Evolutionary conservation across 2,113 vertebrate genomes (phyloP).

Genomic region (Alosa alosa): DNA sequence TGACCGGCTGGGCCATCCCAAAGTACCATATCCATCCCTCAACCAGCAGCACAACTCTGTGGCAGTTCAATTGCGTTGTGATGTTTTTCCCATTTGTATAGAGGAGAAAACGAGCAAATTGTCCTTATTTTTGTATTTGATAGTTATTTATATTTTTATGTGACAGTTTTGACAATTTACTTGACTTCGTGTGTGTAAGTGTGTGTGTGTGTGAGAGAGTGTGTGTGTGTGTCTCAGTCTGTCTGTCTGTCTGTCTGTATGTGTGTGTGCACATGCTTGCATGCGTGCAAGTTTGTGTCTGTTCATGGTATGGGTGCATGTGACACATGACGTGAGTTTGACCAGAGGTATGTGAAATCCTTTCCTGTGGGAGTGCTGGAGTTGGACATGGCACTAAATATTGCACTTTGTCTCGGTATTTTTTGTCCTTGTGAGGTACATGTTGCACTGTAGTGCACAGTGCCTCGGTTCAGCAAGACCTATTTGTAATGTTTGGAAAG

Average conservation of each 20-base stretch:
- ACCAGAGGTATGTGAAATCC: conserved; percentile 11
- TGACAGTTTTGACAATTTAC: conserved; percentile 41
- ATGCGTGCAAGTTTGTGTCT: neutral
- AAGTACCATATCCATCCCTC: conserved; percentile 46
- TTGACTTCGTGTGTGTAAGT: neutral
- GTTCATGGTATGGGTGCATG: conserved; percentile 26
- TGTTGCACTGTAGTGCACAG: neutral
- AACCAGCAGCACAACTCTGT: conserved; percentile 53
- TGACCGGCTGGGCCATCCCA: conserved; percentile 69
- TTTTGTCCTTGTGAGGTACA: neutral
- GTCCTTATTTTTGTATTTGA: conserved; percentile 78
- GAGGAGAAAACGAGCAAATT: conserved; percentile 43
- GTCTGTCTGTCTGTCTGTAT: conserved; percentile 20
- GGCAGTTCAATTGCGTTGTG: neutral
- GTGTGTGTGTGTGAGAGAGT: neutral
- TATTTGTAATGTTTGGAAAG: conserved; percentile 42
- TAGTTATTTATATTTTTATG: conserved; percentile 79
- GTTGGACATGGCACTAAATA: conserved; percentile 20
- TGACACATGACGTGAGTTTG: conserved; percentile 11
- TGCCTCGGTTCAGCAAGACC: conserved; percentile 22
- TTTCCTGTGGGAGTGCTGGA: conserved; percentile 24
- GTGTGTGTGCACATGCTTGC: neutral
- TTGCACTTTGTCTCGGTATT: conserved; percentile 33
- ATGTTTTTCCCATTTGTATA: conserved; percentile 69
- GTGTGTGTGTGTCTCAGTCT: neutral